These are phyloP conservation scores for Plusia festucae DNA, from an alignment of 2,888 invertebrate genomes.

Conservation along the genomic window DNA sequence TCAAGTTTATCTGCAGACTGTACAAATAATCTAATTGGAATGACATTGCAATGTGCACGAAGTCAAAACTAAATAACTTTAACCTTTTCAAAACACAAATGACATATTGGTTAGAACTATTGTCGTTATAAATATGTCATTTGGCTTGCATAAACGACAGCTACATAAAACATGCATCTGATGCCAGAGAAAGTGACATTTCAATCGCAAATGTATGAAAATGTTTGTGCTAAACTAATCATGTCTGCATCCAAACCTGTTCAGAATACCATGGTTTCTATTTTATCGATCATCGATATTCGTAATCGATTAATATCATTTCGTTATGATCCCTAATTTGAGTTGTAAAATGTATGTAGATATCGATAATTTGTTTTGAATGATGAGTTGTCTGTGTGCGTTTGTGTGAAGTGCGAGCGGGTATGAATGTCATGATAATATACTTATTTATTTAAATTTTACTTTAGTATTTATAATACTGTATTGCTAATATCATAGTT, in stretches of 20 bases:
- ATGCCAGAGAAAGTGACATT: constrained; percentile 51
- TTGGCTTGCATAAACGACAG: not conserved
- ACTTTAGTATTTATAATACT: too few species aligned
- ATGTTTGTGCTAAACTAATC: constrained; percentile 41
- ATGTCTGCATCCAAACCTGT: constrained; percentile 47
- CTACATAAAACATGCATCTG: constrained; percentile 8
- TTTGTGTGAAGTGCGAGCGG: not conserved
- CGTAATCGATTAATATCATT: constrained; percentile 29
- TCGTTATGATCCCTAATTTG: constrained; percentile 22
- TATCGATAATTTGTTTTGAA: constrained; percentile 31
- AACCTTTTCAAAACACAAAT: constrained; percentile 8
- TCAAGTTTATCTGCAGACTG: not conserved
- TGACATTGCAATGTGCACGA: constrained; percentile 5
- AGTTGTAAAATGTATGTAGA: constrained; percentile 26
- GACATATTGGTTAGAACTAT: not conserved
- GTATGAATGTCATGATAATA: too few species aligned
- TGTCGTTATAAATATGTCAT: constrained; percentile 10
- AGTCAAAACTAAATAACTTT: constrained; percentile 2
- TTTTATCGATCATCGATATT: constrained; percentile 26
- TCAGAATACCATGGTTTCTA: constrained; percentile 40
- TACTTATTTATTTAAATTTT: too few species aligned
- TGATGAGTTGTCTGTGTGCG: constrained; percentile 31
- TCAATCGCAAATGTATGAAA: constrained; percentile 38
- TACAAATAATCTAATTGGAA: constrained; percentile 1
- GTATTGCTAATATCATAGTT: too few species aligned